Base-by-base conservation (phyloP, 2,797 vertebrate genomes). In the Lindbergichthys nudifrons region DNA sequence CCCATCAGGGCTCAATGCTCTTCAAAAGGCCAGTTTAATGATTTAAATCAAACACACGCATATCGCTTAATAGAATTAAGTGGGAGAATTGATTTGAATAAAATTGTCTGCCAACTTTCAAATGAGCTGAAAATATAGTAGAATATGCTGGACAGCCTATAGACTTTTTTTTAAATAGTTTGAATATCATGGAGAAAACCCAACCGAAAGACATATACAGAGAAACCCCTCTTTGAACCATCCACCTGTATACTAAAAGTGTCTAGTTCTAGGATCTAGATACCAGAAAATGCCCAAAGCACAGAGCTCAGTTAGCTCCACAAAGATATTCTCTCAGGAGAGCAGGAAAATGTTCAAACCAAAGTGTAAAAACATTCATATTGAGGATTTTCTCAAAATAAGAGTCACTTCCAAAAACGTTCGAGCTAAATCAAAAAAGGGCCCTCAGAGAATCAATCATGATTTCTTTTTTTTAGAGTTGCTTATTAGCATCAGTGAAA, bases 1-100 rank as follows among this genome's bases (percentile, higher is more conserved):
- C 78, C 77, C 77, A 69, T 77, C 75, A 84, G 68, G 82, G 70
- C 67, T 85, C 65, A 51, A 2, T 75, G 69, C 69, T 80, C 62
- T 58, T 70, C 53, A 70, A 82, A 87, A 82, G 77, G 66, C 65
- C 53, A 43, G 77, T 82, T 86, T 69, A 61, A 82, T 76, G 4
- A 70, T 75, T 77, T 67, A 48, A 57, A 77, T 79, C 57, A 57
- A 70, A 65, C 80, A 56, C 1, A 72, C 19, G 65, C 19, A 45
- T 54, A 71, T 61, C 52, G 15, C 41, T 15, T 71, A 65, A 75
- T 23, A 47, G 45, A 62, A 51, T 61, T 45, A 39, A 23, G 32
- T 26, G 11, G 36, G 56, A 21, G 12, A 61, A 64, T 3, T 50
- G 10, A 19, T 45, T 74, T 66, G 6, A 79, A 75, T 43, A 18